Evolutionary conservation across 2,797 vertebrate species (phyloP).

Genomic region (Paguma larvata): DNA sequence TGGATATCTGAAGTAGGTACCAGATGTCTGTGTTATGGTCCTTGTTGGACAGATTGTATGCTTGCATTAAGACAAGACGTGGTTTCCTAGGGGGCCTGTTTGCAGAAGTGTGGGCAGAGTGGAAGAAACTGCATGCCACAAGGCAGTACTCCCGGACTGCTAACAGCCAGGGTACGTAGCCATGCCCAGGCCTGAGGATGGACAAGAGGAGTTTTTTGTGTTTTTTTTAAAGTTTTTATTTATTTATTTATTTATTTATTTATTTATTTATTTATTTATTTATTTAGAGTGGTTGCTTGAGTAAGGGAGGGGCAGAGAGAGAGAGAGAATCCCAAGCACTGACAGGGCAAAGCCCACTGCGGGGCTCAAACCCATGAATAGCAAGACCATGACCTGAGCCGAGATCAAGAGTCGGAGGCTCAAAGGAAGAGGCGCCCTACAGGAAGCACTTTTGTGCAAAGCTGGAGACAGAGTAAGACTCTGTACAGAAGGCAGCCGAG

Average conservation of each 20-base stretch:
- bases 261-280: too few relatives aligned
- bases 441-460: neutral
- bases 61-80: neutral
- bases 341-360: too few relatives aligned
- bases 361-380: too few relatives aligned
- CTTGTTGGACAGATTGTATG: neutral
- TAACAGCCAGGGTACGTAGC: fast-evolving
- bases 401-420: too few relatives aligned
- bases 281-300: too few relatives aligned
- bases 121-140: neutral
- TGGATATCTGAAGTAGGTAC: neutral
- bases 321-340: too few relatives aligned
- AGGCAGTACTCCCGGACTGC: neutral
- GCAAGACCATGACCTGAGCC: too few relatives aligned
- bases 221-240: too few relatives aligned
- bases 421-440: neutral
- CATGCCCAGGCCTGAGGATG: too few relatives aligned
- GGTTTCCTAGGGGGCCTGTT: neutral
- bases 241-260: too few relatives aligned
- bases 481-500: neutral
- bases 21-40: neutral
- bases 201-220: neutral
- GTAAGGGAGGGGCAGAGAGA: too few relatives aligned
- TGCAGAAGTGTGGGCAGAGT: neutral
- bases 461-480: neutral